Conservation (phyloP, 1,140 invertebrate genomes). For the Oncopodura yosiiana region DNA sequence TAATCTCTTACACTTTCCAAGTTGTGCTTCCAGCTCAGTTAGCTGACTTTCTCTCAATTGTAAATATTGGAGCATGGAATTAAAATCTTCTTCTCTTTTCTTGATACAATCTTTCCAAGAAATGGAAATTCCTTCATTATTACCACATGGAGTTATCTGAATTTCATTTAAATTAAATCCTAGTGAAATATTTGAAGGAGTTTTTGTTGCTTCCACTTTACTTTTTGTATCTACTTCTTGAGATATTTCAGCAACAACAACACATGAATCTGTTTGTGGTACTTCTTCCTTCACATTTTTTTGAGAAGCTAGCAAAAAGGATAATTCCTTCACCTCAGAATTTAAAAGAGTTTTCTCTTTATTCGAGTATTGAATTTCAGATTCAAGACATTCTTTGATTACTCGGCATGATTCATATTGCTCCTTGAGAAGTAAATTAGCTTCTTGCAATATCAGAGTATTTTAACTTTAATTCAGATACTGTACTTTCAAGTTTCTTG, state of each 20-base stretch:
- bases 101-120: not conserved
- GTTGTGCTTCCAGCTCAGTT: conserved; percentile 2
- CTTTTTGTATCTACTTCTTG: not conserved
- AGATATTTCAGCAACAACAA: not conserved
- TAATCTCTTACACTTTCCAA: conserved; percentile 12
- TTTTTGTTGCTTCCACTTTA: not conserved
- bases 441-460: conserved; percentile 5
- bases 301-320: conserved; percentile 5
- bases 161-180: too few species aligned
- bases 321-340: conserved; percentile 14
- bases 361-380: conserved; percentile 17
- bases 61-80: conserved; percentile 17
- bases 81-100: conserved; percentile 26
- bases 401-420: conserved; percentile 15
- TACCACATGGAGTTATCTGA: not conserved
- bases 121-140: not conserved
- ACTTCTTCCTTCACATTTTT: not conserved
- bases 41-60: conserved; percentile 1
- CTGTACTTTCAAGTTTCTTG: too few species aligned
- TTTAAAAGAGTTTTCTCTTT: conserved; percentile 21
- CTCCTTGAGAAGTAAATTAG: conserved; percentile 10
- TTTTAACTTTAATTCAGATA: too few species aligned
- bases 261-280: not conserved
- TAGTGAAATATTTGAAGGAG: too few species aligned
- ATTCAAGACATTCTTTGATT: conserved; percentile 12